Evolutionary conservation across 2,113 vertebrate genomes (phyloP), one percentile per base, ranked within the genome.

Genomic region (Cyanistes caeruleus): DNA sequence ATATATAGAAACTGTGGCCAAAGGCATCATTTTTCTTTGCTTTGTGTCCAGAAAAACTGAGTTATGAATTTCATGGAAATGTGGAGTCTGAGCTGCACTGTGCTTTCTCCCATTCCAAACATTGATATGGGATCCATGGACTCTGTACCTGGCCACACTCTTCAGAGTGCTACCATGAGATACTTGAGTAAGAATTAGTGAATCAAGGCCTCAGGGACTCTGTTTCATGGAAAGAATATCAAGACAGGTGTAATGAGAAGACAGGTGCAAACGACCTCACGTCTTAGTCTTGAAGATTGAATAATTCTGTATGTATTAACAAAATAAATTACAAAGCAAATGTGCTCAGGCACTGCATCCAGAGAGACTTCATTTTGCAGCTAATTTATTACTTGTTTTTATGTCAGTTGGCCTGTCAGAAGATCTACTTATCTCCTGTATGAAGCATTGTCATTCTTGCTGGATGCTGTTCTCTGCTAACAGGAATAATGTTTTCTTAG

Each of bases 321-420:
- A 68, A 94, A 94, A 86, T 84, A 88, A 93, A 96, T 78, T 75
- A 41, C 43, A 60, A 95, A 94, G 41, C 14, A 70, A 83, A 80
- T 78, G 17, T 44, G 43, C n/a, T 78, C 28, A 35, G 90, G 83
- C 69, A 46, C 22, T 49, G 16, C 55, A 78, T 87, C 64, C 13
- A 9, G 44, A 58, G 51, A 46, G 60, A 93, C 31, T 92, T 69
- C 0, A n/a, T 86, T 93, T 94, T 94, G 89, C 49, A 73, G 46
- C 56, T 75, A 64, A 93, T 69, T 89, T 82, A 68, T 81, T 85
- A 41, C 58, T 84, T 90, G 64, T 82, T 97, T 95, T 90, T n/a
- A 5, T 49, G 18, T 75, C 87, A 81, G 55, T 35, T 70, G 72
- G 52, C 25, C 41, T 91, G 69, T 87, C 76, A 87, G 59, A 92